Base-by-base conservation (phyloP, 2,113 vertebrate genomes). In the Dicrurus megarhynchus region DNA sequence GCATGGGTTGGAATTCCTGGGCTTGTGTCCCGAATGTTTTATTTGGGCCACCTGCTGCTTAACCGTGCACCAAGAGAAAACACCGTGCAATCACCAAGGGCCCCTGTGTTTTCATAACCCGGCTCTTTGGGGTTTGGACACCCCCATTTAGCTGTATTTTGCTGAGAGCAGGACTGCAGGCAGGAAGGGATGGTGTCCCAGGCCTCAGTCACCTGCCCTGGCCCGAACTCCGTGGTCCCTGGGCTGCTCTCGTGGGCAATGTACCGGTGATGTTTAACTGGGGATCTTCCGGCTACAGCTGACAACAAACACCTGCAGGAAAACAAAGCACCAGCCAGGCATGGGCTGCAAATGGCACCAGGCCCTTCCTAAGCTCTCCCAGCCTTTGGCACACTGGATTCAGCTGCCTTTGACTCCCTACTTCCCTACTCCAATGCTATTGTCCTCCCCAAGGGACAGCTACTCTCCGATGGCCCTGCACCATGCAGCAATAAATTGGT, bases 161-260 rank as follows among this genome's bases (percentile, higher is more conserved):
- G 56, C 37, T n/a, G 70, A n/a, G 5, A 56, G 28, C 11, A 11
- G 7, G 22, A 6, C n/a, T 22, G 49, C 41, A 22, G 5, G 4
- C 18, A 8, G 52, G 50, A 23, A 44, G 16, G 55, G 39, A 4
- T 21, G 60, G 10, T 33, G 35, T 11, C 22, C 44, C 3, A 5
- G 71, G 15, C 23, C 68, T 47, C 41, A 5, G n/a, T 8, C 16
- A 28, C 18, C 24, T 47, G 37, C 52, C 24, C 18, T 20, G 7
- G n/a, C 22, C 52, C 4, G 2, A 21, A 8, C 35, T 20, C 13
- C 0, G 16, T 8, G 22, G 9, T 41, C 14, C 19, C 35, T 4
- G 2, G 11, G 55, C 63, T 64, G 49, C 28, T 55, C 32, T 44
- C 16, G 0, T 10, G 28, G 64, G 18, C 10, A 1, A 0, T 6